Conservation (phyloP, 1,140 invertebrate species). For the Drosophila littoralis region DNA sequence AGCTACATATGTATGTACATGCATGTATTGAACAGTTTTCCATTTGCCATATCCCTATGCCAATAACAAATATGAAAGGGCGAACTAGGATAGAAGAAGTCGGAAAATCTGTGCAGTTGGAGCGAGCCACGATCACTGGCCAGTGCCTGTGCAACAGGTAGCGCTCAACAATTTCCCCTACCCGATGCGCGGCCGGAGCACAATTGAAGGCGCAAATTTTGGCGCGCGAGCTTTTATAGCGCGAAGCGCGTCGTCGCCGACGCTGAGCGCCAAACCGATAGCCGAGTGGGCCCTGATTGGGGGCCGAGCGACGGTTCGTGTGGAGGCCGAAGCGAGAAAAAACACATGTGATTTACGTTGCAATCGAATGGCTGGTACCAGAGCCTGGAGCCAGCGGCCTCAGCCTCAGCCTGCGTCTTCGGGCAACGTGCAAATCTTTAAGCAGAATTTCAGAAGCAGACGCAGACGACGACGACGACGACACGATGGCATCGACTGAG, state of each 20-base stretch:
- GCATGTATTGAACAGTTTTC: constrained; percentile 40
- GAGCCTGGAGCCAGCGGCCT: constrained; percentile 21
- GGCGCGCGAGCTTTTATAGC: constrained; percentile 83
- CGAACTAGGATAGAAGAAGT: constrained; percentile 33
- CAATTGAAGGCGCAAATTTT: constrained; percentile 73
- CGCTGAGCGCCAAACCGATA: constrained; percentile 45
- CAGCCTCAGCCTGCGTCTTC: constrained; percentile 17
- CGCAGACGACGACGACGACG: constrained; percentile 5
- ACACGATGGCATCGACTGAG: constrained; percentile 28
- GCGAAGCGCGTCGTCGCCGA: constrained; percentile 39
- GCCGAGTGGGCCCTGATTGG: constrained; percentile 36
- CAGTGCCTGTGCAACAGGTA: constrained; percentile 63
- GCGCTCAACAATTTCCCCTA: constrained; percentile 56
- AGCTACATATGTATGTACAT: constrained; percentile 21
- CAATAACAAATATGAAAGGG: constrained; percentile 20
- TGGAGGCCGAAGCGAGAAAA: constrained; percentile 58
- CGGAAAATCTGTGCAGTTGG: constrained; percentile 43
- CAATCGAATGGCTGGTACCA: constrained; percentile 32
- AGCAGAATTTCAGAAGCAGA: constrained; percentile 69
- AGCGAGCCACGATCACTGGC: constrained; percentile 36
- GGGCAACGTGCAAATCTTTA: constrained; percentile 62
- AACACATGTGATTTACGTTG: constrained; percentile 64
- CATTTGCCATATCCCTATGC: constrained; percentile 36
- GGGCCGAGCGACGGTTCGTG: constrained; percentile 51
- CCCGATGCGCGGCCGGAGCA: constrained; percentile 34